Conservation (phyloP, 2,888 invertebrate genomes). For the Gymnosoma rotundatum region DNA sequence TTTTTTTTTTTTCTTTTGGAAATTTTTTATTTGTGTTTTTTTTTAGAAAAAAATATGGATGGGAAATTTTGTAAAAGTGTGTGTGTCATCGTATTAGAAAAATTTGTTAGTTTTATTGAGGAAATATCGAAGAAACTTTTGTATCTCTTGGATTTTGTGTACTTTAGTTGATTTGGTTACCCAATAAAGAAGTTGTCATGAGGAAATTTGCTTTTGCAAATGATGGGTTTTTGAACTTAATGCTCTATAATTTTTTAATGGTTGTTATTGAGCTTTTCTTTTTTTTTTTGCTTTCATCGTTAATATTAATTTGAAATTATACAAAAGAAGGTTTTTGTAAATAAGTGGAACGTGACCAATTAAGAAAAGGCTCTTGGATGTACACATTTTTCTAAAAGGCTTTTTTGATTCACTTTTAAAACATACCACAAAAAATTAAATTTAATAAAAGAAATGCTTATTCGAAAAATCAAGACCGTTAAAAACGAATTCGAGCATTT, state of each 20-base stretch:
- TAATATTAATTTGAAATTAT: conserved; percentile 30
- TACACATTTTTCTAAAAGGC: neutral
- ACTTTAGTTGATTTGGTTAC: neutral
- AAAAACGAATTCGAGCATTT: no score
- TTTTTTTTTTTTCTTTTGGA: neutral
- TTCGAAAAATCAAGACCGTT: no score
- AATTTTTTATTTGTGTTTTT: neutral
- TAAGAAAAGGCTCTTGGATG: neutral
- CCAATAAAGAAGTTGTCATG: conserved; percentile 32
- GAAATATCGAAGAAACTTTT: conserved; percentile 17
- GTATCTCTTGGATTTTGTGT: neutral
- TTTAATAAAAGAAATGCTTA: no score
- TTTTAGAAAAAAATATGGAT: neutral
- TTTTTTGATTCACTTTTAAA: no score
- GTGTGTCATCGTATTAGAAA: neutral
- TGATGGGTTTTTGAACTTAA: conserved; percentile 18
- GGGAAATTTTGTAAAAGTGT: neutral
- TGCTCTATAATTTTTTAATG: conserved; percentile 40
- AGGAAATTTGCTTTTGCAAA: conserved; percentile 40
- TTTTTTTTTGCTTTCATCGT: conserved; percentile 7
- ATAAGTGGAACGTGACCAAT: conserved; percentile 24
- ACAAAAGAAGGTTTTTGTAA: neutral
- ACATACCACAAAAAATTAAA: no score
- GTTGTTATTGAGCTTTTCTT: conserved; percentile 6
- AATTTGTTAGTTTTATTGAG: conserved; percentile 29